Evolutionary conservation across 2,113 vertebrate genomes (phyloP), one percentile per base, ranked within the genome.

Genomic region (Sceloporus tristichus): DNA sequence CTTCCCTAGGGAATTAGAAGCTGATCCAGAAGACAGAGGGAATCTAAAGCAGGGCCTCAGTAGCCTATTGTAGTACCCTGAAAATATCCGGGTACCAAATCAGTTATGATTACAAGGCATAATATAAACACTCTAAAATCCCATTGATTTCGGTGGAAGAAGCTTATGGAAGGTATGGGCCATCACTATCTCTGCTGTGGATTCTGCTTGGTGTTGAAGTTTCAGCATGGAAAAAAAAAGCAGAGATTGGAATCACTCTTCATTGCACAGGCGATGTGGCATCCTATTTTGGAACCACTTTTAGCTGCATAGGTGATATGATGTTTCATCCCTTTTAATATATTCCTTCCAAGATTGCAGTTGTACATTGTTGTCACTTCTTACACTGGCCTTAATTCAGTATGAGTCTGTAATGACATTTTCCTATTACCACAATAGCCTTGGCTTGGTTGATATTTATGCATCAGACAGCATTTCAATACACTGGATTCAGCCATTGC

Each of bases 401-500:
- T 56, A 71, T 42, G 77, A 81, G 48, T 85, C 66, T 71, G 65
- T 38, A 56, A 80, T 56, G 59, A 85, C 48, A 40, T 73, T 62
- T 79, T 42, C 76, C 34, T 59, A 42, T 70, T 85, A 59, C 68
- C 25, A 27, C 59, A 42, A 85, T 71, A 62, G 66, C 48, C 82
- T 3, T 65, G 73, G 53, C n/a, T 16, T 86, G 70, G 4, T 87
- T 85, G 38, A 38, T 82, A 48, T 77, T 85, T 85, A 82, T 91
- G 68, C 83, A 93, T 78, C 82, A 93, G 81, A 5, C 79, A 87
- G 65, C 19, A 73, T 16, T 59, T 90, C 87, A 87, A 85, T 76
- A 84, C 75, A 40, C 91, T 82, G 83, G 91, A 84, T 48, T 48
- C 42, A 0, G 2, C 27, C 87, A 40, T 56, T 40, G 75, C 75